Conservation (phyloP, 2,888 invertebrate species). For the Eilema caniola region DNA sequence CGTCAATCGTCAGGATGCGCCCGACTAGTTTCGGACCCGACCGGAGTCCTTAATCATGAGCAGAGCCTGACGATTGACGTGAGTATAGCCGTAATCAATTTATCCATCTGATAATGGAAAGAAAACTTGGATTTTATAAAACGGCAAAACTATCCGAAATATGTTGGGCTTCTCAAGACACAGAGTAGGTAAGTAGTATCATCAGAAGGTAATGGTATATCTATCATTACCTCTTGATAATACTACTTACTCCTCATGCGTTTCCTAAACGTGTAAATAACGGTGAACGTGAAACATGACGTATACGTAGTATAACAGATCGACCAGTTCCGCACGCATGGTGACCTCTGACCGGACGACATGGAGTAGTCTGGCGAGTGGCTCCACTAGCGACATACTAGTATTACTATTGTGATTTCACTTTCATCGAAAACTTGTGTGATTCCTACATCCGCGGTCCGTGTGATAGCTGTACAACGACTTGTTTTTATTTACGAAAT, state of each 20-base stretch:
- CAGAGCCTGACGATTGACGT: too few relatives aligned
- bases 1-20: too few relatives aligned
- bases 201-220: neutral
- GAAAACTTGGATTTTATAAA: too few relatives aligned
- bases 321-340: neutral
- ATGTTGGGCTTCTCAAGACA: neutral
- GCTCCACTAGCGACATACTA: slow-evolving; percentile 10
- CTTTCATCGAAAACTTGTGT: slow-evolving; percentile 25
- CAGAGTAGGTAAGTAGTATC: neutral
- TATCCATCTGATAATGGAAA: too few relatives aligned
- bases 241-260: too few relatives aligned
- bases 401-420: slow-evolving; percentile 28
- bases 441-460: slow-evolving; percentile 8
- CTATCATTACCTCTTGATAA: too few relatives aligned
- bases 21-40: too few relatives aligned
- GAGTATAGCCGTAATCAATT: too few relatives aligned
- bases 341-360: slow-evolving; percentile 25
- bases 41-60: too few relatives aligned
- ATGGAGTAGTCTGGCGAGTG: slow-evolving; percentile 5
- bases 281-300: neutral
- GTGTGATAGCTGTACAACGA: slow-evolving; percentile 11
- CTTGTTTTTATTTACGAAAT: slow-evolving; percentile 22
- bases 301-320: neutral
- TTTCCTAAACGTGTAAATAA: neutral
- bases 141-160: neutral